Evolutionary conservation across 2,888 invertebrate species (phyloP).

Genomic region (Heliconius sara): DNA sequence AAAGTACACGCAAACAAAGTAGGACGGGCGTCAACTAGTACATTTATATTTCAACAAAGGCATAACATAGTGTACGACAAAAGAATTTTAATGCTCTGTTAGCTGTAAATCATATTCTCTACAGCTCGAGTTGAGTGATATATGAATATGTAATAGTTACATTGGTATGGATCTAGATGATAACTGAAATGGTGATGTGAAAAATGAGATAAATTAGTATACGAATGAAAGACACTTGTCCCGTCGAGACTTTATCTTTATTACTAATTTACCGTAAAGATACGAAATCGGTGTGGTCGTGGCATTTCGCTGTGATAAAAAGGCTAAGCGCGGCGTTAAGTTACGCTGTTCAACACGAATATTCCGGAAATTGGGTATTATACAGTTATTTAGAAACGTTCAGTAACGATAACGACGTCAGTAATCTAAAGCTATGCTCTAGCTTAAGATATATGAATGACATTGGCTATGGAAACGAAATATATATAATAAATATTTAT

Average conservation of each 20-base stretch:
- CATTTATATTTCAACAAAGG: conserved; percentile 4
- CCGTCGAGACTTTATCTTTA: background rate
- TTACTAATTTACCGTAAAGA: no score
- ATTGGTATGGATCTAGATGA: conserved; percentile 1
- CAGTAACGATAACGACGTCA: no score
- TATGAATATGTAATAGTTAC: conserved; percentile 14
- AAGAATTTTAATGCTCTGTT: conserved; percentile 20
- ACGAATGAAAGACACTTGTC: background rate
- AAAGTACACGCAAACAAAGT: background rate
- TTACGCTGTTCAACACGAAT: background rate
- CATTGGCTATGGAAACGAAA: no score
- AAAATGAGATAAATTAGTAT: background rate
- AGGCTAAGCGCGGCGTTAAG: background rate
- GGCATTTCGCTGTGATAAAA: no score
- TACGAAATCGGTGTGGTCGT: no score
- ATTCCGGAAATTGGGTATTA: background rate
- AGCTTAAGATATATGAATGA: no score
- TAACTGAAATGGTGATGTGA: background rate
- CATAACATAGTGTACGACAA: background rate
- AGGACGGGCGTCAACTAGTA: background rate
- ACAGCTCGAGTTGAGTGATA: background rate
- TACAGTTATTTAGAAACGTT: no score
- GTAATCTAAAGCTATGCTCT: no score
- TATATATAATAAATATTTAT: no score
- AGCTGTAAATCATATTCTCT: conserved; percentile 7